phyloP scores from a whole-genome alignment of 2,113 vertebrate species.

The Sialia sialis region DNA sequence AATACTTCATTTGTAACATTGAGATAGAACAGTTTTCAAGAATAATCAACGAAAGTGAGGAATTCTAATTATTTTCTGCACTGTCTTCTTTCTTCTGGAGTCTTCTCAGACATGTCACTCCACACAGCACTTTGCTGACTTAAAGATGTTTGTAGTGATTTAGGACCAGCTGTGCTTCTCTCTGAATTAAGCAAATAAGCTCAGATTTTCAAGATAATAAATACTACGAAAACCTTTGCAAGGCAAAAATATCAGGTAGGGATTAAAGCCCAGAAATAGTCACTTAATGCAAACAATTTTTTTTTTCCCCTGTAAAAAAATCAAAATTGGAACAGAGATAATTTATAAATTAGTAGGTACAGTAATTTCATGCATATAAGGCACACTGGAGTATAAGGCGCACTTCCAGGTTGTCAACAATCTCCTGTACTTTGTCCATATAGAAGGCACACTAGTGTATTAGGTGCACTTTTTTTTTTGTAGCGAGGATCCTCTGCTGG shows the following conservation, averaged over 20 bases:
- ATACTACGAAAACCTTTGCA: neutral
- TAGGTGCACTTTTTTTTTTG: no score
- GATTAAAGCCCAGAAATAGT: neutral
- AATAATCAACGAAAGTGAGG: neutral
- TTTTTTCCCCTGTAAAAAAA: neutral
- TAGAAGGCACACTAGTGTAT: no score
- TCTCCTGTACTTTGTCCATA: no score
- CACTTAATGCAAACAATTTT: neutral
- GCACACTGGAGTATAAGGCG: no score
- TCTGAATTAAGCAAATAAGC: neutral
- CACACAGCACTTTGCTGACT: neutral
- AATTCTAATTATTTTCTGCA: neutral
- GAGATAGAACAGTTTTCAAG: neutral
- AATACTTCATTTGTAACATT: neutral
- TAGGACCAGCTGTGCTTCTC: neutral
- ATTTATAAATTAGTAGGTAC: no score
- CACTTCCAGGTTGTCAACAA: no score
- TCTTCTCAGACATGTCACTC: neutral
- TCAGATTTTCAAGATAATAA: neutral
- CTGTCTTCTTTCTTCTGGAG: neutral
- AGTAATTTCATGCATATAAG: no score
- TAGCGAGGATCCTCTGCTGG: no score
- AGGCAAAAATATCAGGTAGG: neutral
- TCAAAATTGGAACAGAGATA: neutral
- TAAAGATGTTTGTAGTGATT: neutral